Evolutionary conservation across 2,888 invertebrate species (phyloP).

Genomic region (Panzeria rudis): DNA sequence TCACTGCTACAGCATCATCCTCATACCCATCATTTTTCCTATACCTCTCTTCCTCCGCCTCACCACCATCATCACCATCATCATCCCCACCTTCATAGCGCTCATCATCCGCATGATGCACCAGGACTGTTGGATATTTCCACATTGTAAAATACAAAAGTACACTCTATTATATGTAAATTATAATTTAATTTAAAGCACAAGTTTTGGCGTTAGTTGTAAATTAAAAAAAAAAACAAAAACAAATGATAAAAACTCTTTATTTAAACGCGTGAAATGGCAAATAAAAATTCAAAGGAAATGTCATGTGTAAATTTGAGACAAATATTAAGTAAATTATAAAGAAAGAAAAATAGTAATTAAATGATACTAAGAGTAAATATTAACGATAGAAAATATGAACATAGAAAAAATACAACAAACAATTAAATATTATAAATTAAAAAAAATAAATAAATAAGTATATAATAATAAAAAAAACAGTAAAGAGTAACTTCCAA

Average conservation of each 20-base stretch:
- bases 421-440: constrained; percentile 69
- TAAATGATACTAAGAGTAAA: constrained; percentile 64
- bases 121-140: constrained; percentile 83
- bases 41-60: constrained; percentile 64
- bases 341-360: constrained; percentile 48
- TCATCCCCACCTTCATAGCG: constrained; percentile 73
- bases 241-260: constrained; percentile 43
- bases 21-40: constrained; percentile 74
- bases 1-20: constrained; percentile 75
- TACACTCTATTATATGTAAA: not conserved
- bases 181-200: constrained; percentile 65
- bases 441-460: constrained; percentile 67
- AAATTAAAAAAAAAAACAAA: constrained; percentile 62
- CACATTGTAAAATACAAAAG: constrained; percentile 81
- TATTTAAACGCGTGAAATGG: constrained; percentile 53
- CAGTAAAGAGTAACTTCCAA: constrained; percentile 48
- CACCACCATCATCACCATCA: constrained; percentile 74
- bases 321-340: constrained; percentile 55
- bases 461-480: constrained; percentile 53
- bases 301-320: constrained; percentile 55
- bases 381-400: constrained; percentile 47
- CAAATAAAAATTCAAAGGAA: constrained; percentile 43
- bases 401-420: constrained; percentile 50
- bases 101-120: constrained; percentile 74
- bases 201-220: constrained; percentile 78